Base-by-base conservation (phyloP, 1,140 invertebrate genomes). In the Aricia agestis region DNA sequence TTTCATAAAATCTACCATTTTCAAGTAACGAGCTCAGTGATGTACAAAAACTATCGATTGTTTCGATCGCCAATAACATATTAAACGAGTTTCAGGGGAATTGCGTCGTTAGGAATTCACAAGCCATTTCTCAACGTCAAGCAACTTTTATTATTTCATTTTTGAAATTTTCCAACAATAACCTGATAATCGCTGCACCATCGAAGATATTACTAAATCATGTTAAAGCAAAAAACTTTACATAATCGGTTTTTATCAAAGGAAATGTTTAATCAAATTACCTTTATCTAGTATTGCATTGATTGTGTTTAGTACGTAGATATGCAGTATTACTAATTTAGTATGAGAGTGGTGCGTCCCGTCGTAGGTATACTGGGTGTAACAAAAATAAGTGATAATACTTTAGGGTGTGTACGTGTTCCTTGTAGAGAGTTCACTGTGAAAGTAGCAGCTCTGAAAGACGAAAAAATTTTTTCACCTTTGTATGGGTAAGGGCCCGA, bases 51-150 rank as follows among this genome's bases (percentile, higher is more conserved):
- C 18, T 63, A 63, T 63, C 59, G 59, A 63, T 19, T 63, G 17
- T 25, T 63, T 63, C 59, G 59, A 63, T 19, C 59, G 59, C 59
- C 59, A 63, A 63, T 19, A 63, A 18, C 59, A 19, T 63, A 19
- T 63, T 63, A 25, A 63, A 25, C 19, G 59, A 19, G 59, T 63
- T 52, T 63, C 59, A 19, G 59, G 59, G 10, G 18, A 25, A 19
- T 18, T 63, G 59, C 59, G 18, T 63, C 59, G 59, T 63, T 63
- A 63, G 59, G 17, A 63, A 63, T 19, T 63, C 59, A 63, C 59
- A 63, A 63, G 17, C 59, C 59, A 63, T 63, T 63, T 63, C 59
- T 63, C 59, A 63, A 63, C 59, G 59, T 63, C 59, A 52, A 52
- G 45, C 45, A 19, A 63, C 59, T 63, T 18, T 63, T 63, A 63